Evolutionary conservation across 2,113 vertebrate genomes (phyloP), one percentile per base, ranked within the genome.

Genomic region (Baryphthengus martii): DNA sequence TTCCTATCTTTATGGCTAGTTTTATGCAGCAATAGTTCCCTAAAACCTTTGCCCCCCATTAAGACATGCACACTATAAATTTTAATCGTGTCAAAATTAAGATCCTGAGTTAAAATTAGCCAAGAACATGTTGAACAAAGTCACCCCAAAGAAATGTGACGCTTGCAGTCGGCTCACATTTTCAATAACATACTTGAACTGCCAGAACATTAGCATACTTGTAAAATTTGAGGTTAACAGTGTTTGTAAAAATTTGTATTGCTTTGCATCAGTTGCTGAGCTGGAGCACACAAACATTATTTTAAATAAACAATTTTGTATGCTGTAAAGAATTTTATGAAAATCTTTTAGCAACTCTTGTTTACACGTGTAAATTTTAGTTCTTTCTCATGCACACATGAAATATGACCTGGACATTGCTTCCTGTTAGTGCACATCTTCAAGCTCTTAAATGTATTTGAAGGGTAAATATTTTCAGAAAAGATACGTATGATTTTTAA

Each of bases 221-320:
- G 56, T 65, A 87, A 84, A 81, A 75, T 87, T 77, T 81, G 86
- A 87, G 73, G 68, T 89, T 95, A 78, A 61, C 62, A 78, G 62
- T 78, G 55, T 95, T 86, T 67, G 76, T 62, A 71, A 55, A 81
- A 86, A 77, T 44, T 65, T 63, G 45, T 58, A 14, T 84, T 92
- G 88, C 92, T 95, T 88, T 88, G 76, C 68, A 77, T 77, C 75
- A 74, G 76, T 90, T 86, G 91, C 76, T 14, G 62, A 81, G 82
- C 77, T 95, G 81, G 61, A 87, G 44, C 65, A 77, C 79, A 89
- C 66, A 90, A 84, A 78, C 47, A 61, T 63, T 92, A 62, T 81
- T 93, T 88, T 53, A 91, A 93, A 89, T 78, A 91, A 92, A 89
- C 70, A 75, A 17, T 77, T 71, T 63, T 17, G 2, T 56, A 24